These are phyloP conservation scores for Pristis pectinata DNA, from an alignment of 2,797 vertebrate species.

Conservation along the genomic window DNA sequence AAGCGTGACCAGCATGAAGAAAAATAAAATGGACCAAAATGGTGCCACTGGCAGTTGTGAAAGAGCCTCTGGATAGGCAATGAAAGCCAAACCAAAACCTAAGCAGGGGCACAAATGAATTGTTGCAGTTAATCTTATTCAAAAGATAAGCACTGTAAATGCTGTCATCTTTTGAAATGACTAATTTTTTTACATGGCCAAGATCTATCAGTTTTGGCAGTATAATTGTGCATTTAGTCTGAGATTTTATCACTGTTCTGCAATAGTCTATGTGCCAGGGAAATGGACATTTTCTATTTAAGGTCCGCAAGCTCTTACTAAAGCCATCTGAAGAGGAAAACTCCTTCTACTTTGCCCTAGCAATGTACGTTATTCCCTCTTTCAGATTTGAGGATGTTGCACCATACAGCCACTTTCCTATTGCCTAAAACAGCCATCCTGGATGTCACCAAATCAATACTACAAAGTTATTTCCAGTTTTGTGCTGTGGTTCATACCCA, in stretches of 20 bases:
- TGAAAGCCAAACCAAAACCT: slow-evolving; percentile 93
- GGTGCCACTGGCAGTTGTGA: slow-evolving; percentile 77
- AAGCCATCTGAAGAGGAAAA: neutral
- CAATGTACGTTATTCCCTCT: neutral
- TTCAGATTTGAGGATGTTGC: neutral
- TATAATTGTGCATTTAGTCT: neutral
- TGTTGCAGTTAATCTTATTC: neutral
- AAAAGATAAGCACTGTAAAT: neutral
- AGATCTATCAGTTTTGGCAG: neutral
- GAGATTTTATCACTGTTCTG: neutral
- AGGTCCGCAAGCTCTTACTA: neutral
- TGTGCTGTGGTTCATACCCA: neutral
- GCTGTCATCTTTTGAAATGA: neutral
- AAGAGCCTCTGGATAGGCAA: slow-evolving; percentile 88
- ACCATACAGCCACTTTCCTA: neutral
- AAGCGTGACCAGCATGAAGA: slow-evolving; percentile 87
- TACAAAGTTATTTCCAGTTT: neutral
- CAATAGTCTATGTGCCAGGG: neutral
- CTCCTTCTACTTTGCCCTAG: neutral
- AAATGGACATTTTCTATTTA: neutral
- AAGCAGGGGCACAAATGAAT: slow-evolving; percentile 40
- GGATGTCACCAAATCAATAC: neutral
- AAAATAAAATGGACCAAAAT: slow-evolving; percentile 90
- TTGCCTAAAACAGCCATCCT: neutral
- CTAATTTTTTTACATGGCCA: neutral